A percentile compares a stretch with the other conserved stretches of the same genome.
Evolutionary conservation across 2,888 invertebrate genomes (phyloP).

Genomic region (Papilio demoleus): DNA sequence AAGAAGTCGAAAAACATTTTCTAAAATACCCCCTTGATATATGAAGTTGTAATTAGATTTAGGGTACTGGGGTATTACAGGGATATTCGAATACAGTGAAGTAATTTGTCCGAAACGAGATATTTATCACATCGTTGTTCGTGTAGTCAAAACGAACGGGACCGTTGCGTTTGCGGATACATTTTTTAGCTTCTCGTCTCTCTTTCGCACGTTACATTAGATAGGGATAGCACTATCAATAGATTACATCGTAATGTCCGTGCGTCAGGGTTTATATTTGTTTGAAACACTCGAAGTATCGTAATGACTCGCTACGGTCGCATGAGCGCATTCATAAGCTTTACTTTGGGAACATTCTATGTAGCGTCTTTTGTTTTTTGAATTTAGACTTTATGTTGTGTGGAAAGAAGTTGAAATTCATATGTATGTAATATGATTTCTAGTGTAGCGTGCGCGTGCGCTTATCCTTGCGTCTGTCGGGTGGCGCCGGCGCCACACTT

Average conservation of each 20-base stretch:
- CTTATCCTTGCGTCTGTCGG: constrained; percentile 70
- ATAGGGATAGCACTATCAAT: constrained; percentile 58
- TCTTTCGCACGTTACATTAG: constrained; percentile 54
- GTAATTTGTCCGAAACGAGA: constrained; percentile 66
- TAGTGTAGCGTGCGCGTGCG: constrained; percentile 63
- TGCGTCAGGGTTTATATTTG: constrained; percentile 67
- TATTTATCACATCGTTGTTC: constrained; percentile 74
- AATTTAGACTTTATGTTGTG: constrained; percentile 51
- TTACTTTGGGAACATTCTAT: constrained; percentile 61
- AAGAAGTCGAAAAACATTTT: not conserved
- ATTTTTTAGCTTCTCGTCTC: constrained; percentile 64
- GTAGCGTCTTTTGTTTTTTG: constrained; percentile 39
- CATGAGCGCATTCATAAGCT: constrained; percentile 77
- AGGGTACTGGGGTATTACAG: constrained; percentile 42
- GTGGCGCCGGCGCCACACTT: constrained; percentile 81
- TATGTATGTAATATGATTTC: constrained; percentile 52
- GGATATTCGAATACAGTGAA: constrained; percentile 53
- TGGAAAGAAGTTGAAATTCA: constrained; percentile 54
- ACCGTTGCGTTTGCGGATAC: constrained; percentile 70
- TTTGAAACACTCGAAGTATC: constrained; percentile 70
- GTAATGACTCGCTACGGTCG: constrained; percentile 81
- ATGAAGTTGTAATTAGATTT: not conserved
- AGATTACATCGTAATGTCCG: constrained; percentile 63
- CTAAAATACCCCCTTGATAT: not conserved
- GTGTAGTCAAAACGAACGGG: constrained; percentile 75